A percentile compares a stretch with the other conserved stretches of the same genome.
phyloP scores from a whole-genome alignment of 2,113 vertebrate species.

The Hiodon tergisus region DNA sequence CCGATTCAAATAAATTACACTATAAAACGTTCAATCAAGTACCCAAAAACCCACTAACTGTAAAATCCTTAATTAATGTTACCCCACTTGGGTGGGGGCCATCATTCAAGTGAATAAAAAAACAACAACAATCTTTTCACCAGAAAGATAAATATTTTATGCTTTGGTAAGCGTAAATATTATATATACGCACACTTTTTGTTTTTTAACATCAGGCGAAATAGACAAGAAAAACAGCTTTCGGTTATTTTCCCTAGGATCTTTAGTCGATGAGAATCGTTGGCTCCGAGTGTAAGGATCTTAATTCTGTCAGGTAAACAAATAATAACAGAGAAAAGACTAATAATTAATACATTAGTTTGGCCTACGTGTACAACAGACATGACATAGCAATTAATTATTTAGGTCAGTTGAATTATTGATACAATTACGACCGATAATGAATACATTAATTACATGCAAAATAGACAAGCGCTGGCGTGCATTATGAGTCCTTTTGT shows the following conservation, averaged over 20 bases:
- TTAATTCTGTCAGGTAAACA: neutral
- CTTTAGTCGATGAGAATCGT: neutral
- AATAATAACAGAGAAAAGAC: no score
- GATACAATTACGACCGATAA: neutral
- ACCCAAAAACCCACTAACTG: constrained; percentile 5
- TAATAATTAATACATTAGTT: no score
- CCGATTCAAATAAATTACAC: no score
- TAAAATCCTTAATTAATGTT: constrained; percentile 21
- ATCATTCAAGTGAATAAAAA: neutral
- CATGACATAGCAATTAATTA: neutral
- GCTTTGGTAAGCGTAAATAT: no score
- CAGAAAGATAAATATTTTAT: neutral
- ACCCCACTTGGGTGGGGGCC: constrained; percentile 37
- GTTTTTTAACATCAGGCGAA: no score
- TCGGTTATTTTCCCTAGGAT: neutral
- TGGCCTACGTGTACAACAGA: neutral
- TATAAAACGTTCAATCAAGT: neutral
- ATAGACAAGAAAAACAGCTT: no score
- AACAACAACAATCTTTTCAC: neutral
- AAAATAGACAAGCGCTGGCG: neutral
- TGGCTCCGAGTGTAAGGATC: neutral
- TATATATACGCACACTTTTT: no score
- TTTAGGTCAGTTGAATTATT: neutral
- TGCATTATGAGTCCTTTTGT: neutral
- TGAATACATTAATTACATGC: neutral